These are phyloP conservation scores for Trichosurus vulpecula DNA, from an alignment of 2,797 vertebrate species.

Conservation along the genomic window DNA sequence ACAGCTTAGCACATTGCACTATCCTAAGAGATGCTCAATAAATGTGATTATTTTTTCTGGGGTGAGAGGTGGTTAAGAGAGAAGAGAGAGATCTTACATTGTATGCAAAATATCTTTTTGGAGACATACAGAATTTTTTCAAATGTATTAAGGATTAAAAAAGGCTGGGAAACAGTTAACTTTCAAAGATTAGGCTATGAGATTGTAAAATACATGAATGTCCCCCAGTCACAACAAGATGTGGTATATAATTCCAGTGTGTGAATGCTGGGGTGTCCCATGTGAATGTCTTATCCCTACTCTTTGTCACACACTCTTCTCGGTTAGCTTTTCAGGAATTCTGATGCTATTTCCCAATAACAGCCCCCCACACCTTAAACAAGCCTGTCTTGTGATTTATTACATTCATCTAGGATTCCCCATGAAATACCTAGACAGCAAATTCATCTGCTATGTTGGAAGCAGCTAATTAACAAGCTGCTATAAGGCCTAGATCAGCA, in stretches of 20 bases:
- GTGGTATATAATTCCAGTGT: not conserved
- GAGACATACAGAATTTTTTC: not conserved
- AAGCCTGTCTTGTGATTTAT: not conserved
- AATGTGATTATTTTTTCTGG: not conserved
- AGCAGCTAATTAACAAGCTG: conserved; percentile 5
- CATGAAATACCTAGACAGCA: not conserved
- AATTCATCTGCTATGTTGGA: not conserved
- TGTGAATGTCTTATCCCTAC: not conserved
- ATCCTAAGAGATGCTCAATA: not conserved
- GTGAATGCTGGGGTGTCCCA: not conserved
- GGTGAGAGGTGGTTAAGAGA: not conserved
- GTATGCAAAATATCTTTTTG: not conserved
- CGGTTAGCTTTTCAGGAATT: not conserved
- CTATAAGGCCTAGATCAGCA: not conserved
- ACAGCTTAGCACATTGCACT: not conserved
- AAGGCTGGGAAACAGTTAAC: not conserved
- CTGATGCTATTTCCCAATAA: not conserved
- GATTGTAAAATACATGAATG: not conserved
- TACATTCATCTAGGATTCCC: not conserved
- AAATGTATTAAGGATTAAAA: not conserved
- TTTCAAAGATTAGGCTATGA: not conserved
- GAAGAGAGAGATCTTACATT: not conserved
- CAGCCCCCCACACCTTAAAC: not conserved
- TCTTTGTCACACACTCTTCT: not conserved
- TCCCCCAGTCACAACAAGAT: not conserved